Evolutionary conservation across 2,888 invertebrate species (phyloP).

Genomic region (Erebia aethiops): DNA sequence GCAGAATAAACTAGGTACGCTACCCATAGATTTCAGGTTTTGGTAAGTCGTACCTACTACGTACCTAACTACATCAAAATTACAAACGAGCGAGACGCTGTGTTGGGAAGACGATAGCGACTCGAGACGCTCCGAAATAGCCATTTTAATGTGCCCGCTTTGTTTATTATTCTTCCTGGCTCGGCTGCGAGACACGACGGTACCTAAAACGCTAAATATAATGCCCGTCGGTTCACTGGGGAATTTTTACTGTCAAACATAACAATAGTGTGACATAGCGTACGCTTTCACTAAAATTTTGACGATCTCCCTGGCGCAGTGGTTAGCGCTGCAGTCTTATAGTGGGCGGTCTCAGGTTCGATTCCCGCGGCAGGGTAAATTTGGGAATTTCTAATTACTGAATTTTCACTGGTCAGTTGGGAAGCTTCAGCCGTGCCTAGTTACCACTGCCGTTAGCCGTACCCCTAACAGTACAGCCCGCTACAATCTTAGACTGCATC

Average conservation of each 20-base stretch:
- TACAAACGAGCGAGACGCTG: neutral
- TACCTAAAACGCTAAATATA: conserved; percentile 33
- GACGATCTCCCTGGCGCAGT: no score
- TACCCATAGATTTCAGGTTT: no score
- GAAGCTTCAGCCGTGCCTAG: no score
- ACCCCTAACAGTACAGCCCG: no score
- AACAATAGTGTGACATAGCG: conserved; percentile 12
- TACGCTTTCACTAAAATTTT: neutral
- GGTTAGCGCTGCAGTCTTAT: no score
- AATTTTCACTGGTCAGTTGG: no score
- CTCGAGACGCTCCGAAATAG: conserved; percentile 60
- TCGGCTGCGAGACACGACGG: conserved; percentile 45
- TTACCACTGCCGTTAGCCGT: no score
- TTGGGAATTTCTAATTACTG: no score
- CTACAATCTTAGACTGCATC: no score
- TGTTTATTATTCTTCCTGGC: conserved; percentile 71
- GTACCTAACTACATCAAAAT: neutral
- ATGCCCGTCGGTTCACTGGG: conserved; percentile 27
- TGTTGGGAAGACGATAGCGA: neutral
- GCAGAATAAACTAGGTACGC: no score
- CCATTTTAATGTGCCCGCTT: conserved; percentile 75
- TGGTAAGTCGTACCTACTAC: neutral
- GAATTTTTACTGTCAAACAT: conserved; percentile 15
- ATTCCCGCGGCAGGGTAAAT: no score
- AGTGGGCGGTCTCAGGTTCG: no score